phyloP scores from a whole-genome alignment of 2,797 vertebrate species.

The Crenuchus spilurus region DNA sequence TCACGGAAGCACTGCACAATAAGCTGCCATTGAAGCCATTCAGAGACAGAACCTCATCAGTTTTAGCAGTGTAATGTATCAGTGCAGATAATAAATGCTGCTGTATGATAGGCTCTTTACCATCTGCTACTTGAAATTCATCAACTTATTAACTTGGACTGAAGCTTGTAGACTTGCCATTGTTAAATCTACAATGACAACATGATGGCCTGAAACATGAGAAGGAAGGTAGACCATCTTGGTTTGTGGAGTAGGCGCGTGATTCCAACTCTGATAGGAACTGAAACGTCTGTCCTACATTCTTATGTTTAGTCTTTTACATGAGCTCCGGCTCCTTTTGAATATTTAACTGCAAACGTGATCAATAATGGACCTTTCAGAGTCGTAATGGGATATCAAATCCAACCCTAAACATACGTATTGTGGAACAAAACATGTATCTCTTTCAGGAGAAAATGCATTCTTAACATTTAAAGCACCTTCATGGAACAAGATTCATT shows the following conservation, averaged over 20 bases:
- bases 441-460: too few species aligned
- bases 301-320: slow-evolving; percentile 40
- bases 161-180: too few species aligned
- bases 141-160: too few species aligned
- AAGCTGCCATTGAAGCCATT: slow-evolving; percentile 21
- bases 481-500: too few species aligned
- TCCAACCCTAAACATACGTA: too few species aligned
- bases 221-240: slow-evolving; percentile 62
- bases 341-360: slow-evolving; percentile 63
- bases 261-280: slow-evolving; percentile 53
- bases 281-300: slow-evolving; percentile 40
- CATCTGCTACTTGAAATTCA: too few species aligned
- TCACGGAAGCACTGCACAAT: slow-evolving; percentile 39
- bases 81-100: too few species aligned
- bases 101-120: too few species aligned
- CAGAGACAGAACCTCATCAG: background rate
- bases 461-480: too few species aligned
- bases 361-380: slow-evolving; percentile 34
- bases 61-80: too few species aligned
- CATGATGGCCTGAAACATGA: slow-evolving; percentile 17
- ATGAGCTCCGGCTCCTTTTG: slow-evolving; percentile 60
- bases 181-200: background rate
- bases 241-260: slow-evolving; percentile 50
- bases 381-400: background rate
- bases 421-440: too few species aligned